phyloP scores from a whole-genome alignment of 2,888 invertebrate genomes.

The Netelia fuscicornis region DNA sequence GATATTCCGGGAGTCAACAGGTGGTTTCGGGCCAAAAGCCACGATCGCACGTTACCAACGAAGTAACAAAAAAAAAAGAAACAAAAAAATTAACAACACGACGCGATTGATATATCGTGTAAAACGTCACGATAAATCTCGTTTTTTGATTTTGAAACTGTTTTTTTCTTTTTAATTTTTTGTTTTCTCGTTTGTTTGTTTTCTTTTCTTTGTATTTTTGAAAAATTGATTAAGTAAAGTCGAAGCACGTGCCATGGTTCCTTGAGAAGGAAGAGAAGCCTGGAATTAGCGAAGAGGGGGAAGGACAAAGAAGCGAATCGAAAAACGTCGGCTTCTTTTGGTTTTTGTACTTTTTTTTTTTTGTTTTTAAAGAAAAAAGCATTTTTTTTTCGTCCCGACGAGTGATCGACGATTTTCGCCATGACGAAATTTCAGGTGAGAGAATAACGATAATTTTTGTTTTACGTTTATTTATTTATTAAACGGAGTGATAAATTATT shows the following conservation, averaged over 20 bases:
- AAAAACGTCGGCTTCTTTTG: constrained; percentile 10
- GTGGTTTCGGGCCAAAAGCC: constrained; percentile 73
- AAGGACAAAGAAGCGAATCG: constrained; percentile 23
- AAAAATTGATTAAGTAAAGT: constrained; percentile 44
- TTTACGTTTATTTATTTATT: background rate
- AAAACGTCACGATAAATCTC: background rate
- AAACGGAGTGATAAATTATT: background rate
- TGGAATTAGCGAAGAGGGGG: constrained; percentile 34
- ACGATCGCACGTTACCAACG: constrained; percentile 33
- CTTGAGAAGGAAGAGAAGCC: constrained; percentile 41
- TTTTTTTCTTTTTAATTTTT: background rate
- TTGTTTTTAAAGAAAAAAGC: constrained; percentile 12
- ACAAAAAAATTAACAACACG: background rate
- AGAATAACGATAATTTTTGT: constrained; percentile 11
- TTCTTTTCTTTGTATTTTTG: constrained; percentile 1
- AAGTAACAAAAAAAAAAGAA: background rate
- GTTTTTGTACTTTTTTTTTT: background rate
- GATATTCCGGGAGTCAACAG: constrained; percentile 84
- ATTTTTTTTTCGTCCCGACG: constrained; percentile 9
- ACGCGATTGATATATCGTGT: background rate
- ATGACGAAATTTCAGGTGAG: constrained; percentile 63
- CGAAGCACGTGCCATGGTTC: constrained; percentile 60
- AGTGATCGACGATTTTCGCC: constrained; percentile 3
- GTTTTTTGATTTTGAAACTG: background rate
- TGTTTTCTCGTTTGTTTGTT: background rate